These are phyloP conservation scores for Pomacea maculata DNA, from an alignment of 1,140 invertebrate genomes.

Conservation along the genomic window DNA sequence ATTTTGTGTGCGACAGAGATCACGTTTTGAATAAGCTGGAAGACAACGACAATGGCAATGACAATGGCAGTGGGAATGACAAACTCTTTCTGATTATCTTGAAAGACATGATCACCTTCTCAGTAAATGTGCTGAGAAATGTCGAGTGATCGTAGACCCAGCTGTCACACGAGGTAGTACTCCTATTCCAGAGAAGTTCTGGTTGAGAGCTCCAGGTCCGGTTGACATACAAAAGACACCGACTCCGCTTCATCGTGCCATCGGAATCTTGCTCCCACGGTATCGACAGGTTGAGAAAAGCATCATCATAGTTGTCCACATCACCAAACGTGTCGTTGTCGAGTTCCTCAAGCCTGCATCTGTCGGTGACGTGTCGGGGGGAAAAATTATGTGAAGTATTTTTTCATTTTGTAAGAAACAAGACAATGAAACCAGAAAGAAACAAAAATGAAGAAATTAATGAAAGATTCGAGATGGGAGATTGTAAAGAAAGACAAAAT, in stretches of 20 bases:
- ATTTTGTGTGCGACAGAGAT: background rate
- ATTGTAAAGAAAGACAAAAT: background rate
- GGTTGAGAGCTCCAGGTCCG: slow-evolving; percentile 25
- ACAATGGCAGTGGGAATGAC: slow-evolving; percentile 11
- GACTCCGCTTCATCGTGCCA: slow-evolving; percentile 1
- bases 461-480: background rate
- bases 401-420: background rate
- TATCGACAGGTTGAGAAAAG: slow-evolving; percentile 11
- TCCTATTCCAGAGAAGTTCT: slow-evolving; percentile 70
- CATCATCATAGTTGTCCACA: background rate
- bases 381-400: too few relatives aligned
- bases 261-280: slow-evolving; percentile 13
- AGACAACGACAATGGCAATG: background rate
- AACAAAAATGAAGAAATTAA: too few relatives aligned
- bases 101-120: slow-evolving; percentile 6
- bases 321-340: slow-evolving; percentile 7
- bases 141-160: slow-evolving; percentile 82
- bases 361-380: background rate
- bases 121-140: slow-evolving; percentile 57
- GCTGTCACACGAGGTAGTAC: slow-evolving; percentile 83
- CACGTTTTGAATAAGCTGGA: background rate
- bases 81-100: background rate
- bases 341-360: slow-evolving; percentile 11
- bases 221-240: slow-evolving; percentile 18
- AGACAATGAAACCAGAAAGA: background rate